Conservation (phyloP, 1,140 invertebrate genomes). For the Apis dorsata region DNA sequence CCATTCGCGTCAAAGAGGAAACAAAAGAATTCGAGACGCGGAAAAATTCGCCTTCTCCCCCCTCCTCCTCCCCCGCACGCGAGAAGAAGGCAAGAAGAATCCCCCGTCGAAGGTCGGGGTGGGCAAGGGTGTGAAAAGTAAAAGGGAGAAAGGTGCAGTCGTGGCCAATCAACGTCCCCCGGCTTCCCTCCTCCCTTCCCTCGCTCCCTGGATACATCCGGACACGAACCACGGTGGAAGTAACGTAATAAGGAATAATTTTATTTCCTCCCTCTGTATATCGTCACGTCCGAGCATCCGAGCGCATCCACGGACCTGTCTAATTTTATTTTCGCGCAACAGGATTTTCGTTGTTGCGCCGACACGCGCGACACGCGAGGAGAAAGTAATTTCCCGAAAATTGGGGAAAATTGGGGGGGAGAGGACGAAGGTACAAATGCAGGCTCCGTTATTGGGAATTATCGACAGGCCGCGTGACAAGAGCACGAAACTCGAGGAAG, state of each 20-base stretch:
- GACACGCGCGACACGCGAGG: not conserved
- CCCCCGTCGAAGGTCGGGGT: slow-evolving; percentile 6
- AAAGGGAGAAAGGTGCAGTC: slow-evolving; percentile 49
- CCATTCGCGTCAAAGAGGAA: not conserved
- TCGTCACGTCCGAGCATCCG: slow-evolving; percentile 39
- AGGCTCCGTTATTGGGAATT: too few relatives aligned
- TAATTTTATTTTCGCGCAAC: slow-evolving; percentile 63
- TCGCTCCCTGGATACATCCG: not conserved
- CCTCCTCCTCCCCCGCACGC: not conserved
- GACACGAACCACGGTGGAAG: slow-evolving; percentile 50
- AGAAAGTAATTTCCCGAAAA: not conserved
- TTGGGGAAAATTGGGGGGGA: not conserved
- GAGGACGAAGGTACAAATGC: too few relatives aligned
- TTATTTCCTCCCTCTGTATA: slow-evolving; percentile 61
- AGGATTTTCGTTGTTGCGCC: not conserved
- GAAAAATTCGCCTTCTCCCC: slow-evolving; percentile 41
- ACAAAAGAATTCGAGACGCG: slow-evolving; percentile 17
- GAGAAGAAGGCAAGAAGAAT: slow-evolving; percentile 25
- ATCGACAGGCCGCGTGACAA: too few relatives aligned
- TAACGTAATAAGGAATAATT: slow-evolving; percentile 73
- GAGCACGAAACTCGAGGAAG: too few relatives aligned
- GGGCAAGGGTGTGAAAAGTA: slow-evolving; percentile 30
- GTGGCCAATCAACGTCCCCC: slow-evolving; percentile 68
- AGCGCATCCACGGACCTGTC: slow-evolving; percentile 23
- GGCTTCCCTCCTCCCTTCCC: not conserved